phyloP scores from a whole-genome alignment of 2,113 vertebrate genomes.

The Clupea harengus region DNA sequence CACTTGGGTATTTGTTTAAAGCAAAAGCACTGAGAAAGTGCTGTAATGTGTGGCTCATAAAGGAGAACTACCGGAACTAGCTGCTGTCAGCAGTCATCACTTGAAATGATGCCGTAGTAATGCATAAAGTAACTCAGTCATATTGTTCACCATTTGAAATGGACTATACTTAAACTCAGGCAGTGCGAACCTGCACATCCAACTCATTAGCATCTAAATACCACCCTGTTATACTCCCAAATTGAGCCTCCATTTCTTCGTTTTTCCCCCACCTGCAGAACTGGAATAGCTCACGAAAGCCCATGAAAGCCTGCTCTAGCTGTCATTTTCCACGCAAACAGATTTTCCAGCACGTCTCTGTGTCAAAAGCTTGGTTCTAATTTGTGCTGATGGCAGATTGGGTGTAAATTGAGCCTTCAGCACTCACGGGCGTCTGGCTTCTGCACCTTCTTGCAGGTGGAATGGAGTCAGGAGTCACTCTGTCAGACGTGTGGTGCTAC shows the following conservation, averaged over 20 bases:
- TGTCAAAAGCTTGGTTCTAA: neutral
- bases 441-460: constrained; percentile 75
- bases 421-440: constrained; percentile 33
- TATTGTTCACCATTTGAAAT: neutral
- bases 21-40: neutral
- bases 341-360: neutral
- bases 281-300: neutral
- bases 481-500: constrained; percentile 98
- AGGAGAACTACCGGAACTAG: neutral
- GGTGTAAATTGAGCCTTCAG: constrained; percentile 41
- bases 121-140: neutral
- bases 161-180: neutral
- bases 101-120: neutral
- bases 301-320: neutral
- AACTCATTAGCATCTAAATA: neutral
- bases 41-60: neutral
- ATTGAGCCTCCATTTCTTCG: neutral
- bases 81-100: neutral
- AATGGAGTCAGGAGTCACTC: constrained; percentile 91
- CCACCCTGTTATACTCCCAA: neutral
- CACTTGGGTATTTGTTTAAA: neutral
- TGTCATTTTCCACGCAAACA: constrained; percentile 2
- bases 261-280: neutral
- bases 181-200: neutral
- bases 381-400: neutral